Evolutionary conservation across 1,140 invertebrate species (phyloP).

Genomic region (Cecropterus lyciades): DNA sequence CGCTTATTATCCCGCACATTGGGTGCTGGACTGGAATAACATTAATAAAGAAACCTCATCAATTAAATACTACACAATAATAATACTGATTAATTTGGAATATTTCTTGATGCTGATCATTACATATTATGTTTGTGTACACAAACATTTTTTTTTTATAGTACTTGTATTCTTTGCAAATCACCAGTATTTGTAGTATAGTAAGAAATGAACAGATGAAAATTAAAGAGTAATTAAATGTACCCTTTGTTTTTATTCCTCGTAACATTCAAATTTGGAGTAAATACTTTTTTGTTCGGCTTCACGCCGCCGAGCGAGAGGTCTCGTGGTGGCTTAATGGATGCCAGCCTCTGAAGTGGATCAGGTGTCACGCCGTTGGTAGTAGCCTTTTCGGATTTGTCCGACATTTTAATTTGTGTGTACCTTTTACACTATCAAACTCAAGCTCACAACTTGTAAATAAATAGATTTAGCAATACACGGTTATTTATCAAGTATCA

Average conservation of each 20-base stretch:
- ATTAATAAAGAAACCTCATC: background rate
- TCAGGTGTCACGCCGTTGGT: constrained; percentile 58
- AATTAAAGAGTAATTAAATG: constrained; percentile 20
- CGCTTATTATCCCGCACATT: constrained; percentile 53
- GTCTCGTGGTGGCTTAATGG: constrained; percentile 83
- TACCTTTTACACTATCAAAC: background rate
- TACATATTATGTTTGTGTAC: too few relatives aligned
- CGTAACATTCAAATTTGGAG: constrained; percentile 76
- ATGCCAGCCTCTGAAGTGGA: constrained; percentile 71
- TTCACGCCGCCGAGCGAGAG: constrained; percentile 80
- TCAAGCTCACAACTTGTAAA: too few relatives aligned
- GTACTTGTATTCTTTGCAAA: too few relatives aligned
- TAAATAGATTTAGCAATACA: too few relatives aligned
- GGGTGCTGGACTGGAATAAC: constrained; percentile 47
- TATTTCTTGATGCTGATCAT: too few relatives aligned
- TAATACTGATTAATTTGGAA: too few relatives aligned
- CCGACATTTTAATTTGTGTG: constrained; percentile 49
- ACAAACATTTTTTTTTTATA: too few relatives aligned
- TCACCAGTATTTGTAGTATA: too few relatives aligned
- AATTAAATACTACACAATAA: too few relatives aligned
- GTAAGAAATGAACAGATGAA: too few relatives aligned
- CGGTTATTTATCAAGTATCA: too few relatives aligned
- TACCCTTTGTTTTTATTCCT: constrained; percentile 81
- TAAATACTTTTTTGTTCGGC: constrained; percentile 79
- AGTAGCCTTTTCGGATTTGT: constrained; percentile 61